A percentile compares a stretch with the other conserved stretches of the same genome.
Conservation (phyloP, 2,888 invertebrate genomes). For the Drosophila bunnanda region DNA sequence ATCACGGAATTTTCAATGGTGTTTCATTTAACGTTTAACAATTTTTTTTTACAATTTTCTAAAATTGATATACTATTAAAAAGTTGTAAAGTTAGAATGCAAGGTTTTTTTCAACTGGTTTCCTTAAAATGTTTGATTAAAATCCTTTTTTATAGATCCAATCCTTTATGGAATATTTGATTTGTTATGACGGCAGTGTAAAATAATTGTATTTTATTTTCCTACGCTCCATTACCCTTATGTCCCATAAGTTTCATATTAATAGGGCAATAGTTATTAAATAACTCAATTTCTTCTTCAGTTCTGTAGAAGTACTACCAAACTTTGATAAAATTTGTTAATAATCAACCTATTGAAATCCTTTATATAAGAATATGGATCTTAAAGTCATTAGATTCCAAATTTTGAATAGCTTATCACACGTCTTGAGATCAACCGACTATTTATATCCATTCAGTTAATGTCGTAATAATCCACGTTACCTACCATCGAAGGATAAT, state of each 20-base stretch:
- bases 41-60: too few species aligned
- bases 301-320: fast-evolving
- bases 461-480: not conserved
- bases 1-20: not conserved
- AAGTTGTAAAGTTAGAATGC: too few species aligned
- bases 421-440: not conserved
- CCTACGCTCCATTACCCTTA: too few species aligned
- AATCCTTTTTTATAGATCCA: too few species aligned
- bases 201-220: too few species aligned
- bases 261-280: not conserved
- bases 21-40: too few species aligned
- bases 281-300: not conserved
- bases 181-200: too few species aligned
- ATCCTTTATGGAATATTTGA: too few species aligned
- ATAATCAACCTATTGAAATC: not conserved
- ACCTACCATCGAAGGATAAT: conserved; percentile 74
- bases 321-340: not conserved
- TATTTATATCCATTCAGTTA: not conserved
- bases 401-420: not conserved
- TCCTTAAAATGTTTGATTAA: too few species aligned
- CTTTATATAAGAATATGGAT: not conserved
- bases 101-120: too few species aligned
- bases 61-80: not conserved
- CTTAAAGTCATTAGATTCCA: not conserved
- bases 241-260: too few species aligned